These are phyloP conservation scores for Thunnus maccoyii DNA, from an alignment of 2,113 vertebrate genomes.

Conservation along the genomic window DNA sequence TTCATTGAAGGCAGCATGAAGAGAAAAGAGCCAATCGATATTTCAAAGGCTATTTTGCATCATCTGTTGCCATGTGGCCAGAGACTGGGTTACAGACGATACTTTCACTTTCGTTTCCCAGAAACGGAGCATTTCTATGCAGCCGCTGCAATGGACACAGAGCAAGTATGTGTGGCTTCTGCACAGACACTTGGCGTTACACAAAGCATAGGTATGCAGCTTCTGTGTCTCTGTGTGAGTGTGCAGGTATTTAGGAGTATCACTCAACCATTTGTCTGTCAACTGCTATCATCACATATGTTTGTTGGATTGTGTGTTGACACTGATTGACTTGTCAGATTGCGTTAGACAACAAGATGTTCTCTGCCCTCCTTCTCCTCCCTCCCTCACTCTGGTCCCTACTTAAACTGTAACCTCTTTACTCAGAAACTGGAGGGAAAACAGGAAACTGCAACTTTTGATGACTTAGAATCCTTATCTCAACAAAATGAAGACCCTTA, in stretches of 20 bases:
- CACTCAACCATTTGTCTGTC: not conserved
- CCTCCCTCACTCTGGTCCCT: too few relatives aligned
- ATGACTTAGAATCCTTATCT: not conserved
- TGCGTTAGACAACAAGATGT: not conserved
- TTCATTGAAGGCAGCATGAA: not conserved
- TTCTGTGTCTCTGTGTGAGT: not conserved
- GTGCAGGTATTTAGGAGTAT: not conserved
- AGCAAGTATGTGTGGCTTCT: not conserved
- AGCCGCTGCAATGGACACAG: rapidly evolving
- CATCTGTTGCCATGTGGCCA: not conserved
- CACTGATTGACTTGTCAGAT: not conserved
- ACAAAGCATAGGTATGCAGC: too few relatives aligned
- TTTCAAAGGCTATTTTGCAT: not conserved
- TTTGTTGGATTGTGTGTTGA: not conserved
- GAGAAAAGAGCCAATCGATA: conserved; percentile 14
- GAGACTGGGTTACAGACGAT: rapidly evolving
- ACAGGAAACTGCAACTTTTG: conserved; percentile 13
- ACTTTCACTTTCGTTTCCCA: conserved; percentile 66
- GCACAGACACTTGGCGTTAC: not conserved
- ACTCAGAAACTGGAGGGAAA: not conserved
- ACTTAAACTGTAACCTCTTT: not conserved
- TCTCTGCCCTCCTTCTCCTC: not conserved
- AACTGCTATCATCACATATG: not conserved
- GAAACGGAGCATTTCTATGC: conserved; percentile 4
- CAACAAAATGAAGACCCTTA: not conserved